A percentile compares a stretch with the other conserved stretches of the same genome.
Conservation (phyloP, 2,113 vertebrate species). For the Eolophus roseicapilla region DNA sequence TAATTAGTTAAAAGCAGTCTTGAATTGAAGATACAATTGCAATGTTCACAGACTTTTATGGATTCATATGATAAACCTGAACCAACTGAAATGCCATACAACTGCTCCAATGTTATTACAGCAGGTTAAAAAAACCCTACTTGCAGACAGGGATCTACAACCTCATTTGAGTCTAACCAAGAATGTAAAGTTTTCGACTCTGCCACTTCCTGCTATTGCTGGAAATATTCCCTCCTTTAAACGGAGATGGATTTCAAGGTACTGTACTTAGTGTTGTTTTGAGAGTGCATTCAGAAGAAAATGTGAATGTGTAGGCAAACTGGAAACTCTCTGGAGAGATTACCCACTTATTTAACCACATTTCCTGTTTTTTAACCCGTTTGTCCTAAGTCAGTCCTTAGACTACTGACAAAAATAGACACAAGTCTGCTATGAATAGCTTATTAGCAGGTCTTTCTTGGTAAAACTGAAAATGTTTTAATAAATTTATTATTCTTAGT, state of each 20-base stretch:
- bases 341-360: conserved; percentile 80
- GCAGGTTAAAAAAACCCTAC: not conserved
- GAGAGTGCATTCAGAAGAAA: conserved; percentile 61
- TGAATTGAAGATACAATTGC: not conserved
- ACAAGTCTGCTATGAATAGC: conserved; percentile 76
- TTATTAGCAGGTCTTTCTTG: conserved; percentile 68
- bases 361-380: conserved; percentile 83
- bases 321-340: conserved; percentile 81
- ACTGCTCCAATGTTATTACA: not conserved
- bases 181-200: conserved; percentile 42
- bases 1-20: not conserved
- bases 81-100: not conserved
- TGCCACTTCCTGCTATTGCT: conserved; percentile 72
- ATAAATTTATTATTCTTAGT: conserved; percentile 64
- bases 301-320: conserved; percentile 68
- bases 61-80: not conserved
- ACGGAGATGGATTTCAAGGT: conserved; percentile 62
- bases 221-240: conserved; percentile 62
- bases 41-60: not conserved
- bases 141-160: conserved; percentile 13
- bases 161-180: not conserved
- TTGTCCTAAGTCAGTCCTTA: conserved; percentile 74
- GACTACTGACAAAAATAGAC: conserved; percentile 78
- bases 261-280: conserved; percentile 68
- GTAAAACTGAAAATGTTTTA: conserved; percentile 73